Percentiles rank a stretch among this genome's conserved stretches.
Conservation (phyloP, 2,113 vertebrate species). For the Glaucidium brasilianum region DNA sequence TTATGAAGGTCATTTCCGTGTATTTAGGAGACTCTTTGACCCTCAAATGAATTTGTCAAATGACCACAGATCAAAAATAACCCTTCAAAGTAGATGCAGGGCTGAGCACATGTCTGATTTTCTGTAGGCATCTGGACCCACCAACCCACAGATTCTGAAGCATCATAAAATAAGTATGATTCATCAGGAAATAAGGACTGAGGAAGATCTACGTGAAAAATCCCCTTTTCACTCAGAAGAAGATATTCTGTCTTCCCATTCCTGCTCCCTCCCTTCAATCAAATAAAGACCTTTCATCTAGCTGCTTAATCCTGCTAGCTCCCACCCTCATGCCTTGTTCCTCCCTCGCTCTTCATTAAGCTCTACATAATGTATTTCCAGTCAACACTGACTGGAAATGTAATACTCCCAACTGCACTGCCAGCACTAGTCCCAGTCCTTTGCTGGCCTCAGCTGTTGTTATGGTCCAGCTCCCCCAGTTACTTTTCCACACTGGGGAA, state of each 20-base stretch:
- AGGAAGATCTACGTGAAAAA: background rate
- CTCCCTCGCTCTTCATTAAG: background rate
- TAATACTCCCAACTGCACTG: background rate
- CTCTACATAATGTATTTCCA: background rate
- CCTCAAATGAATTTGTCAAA: background rate
- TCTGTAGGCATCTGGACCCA: background rate
- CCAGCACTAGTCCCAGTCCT: background rate
- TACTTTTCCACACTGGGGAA: background rate
- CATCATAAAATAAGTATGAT: rapidly evolving
- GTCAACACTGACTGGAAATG: background rate
- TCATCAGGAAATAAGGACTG: background rate
- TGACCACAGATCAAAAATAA: background rate
- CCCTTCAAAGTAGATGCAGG: background rate
- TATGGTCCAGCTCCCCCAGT: background rate
- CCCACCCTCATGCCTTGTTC: background rate
- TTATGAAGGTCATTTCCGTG: background rate
- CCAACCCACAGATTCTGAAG: background rate
- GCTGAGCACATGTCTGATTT: background rate
- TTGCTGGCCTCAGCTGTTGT: background rate
- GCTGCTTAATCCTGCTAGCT: background rate
- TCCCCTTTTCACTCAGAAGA: background rate
- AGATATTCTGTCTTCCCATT: background rate
- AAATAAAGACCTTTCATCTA: background rate
- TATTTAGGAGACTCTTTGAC: background rate
- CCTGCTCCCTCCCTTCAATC: background rate